These are phyloP conservation scores for Bactericera cockerelli DNA, from an alignment of 1,140 invertebrate genomes.

Conservation along the genomic window DNA sequence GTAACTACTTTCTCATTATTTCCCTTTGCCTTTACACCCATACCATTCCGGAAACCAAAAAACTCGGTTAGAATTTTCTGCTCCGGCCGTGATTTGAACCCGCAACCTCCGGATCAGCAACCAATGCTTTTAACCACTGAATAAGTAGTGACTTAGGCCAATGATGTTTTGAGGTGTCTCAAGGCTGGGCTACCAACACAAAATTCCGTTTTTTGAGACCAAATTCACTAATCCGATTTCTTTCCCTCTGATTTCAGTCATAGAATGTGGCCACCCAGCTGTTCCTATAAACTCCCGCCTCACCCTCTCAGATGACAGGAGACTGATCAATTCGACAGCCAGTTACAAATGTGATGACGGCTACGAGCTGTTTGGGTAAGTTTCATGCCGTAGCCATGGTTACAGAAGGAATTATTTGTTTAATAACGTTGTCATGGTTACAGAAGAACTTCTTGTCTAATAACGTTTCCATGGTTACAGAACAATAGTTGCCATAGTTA, in stretches of 20 bases:
- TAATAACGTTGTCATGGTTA: not conserved
- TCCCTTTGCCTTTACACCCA: too few relatives aligned
- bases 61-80: too few relatives aligned
- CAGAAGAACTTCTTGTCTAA: not conserved
- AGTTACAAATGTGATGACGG: slow-evolving; percentile 70
- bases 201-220: too few relatives aligned
- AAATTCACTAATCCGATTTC: too few relatives aligned
- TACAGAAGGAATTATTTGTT: slow-evolving; percentile 7
- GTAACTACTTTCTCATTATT: too few relatives aligned
- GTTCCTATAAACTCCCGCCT: slow-evolving; percentile 66
- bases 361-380: slow-evolving; percentile 51
- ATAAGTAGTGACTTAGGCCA: too few relatives aligned
- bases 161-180: too few relatives aligned
- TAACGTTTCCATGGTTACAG: not conserved
- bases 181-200: too few relatives aligned
- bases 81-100: too few relatives aligned
- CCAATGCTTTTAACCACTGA: too few relatives aligned
- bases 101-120: too few relatives aligned
- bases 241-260: slow-evolving; percentile 30
- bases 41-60: too few relatives aligned
- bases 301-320: slow-evolving; percentile 29
- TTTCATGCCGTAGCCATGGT: slow-evolving; percentile 15
- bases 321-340: slow-evolving; percentile 44
- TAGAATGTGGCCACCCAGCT: slow-evolving; percentile 58
- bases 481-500: not conserved